Evolutionary conservation across 2,113 vertebrate species (phyloP).

Genomic region (Aegotheles bennettii): DNA sequence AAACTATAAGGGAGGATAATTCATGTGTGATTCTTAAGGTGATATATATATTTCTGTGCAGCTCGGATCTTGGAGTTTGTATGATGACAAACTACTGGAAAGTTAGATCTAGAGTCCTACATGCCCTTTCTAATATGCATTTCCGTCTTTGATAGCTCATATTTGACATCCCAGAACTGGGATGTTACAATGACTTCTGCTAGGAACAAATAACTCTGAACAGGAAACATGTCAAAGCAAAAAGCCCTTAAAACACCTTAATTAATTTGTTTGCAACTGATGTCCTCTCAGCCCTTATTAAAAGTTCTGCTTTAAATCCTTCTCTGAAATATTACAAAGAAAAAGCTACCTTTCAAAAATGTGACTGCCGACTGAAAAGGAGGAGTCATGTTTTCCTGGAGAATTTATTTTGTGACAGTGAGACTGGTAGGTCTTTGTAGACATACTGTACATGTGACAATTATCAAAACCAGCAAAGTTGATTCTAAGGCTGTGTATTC

Average conservation of each 20-base stretch:
- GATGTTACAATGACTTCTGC: background rate
- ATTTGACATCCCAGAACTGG: background rate
- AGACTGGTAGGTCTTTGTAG: background rate
- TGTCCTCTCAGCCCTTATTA: background rate
- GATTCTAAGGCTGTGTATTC: background rate
- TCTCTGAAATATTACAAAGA: background rate
- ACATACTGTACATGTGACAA: rapidly evolving
- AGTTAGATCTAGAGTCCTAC: background rate
- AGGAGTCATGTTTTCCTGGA: background rate
- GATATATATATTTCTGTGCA: background rate
- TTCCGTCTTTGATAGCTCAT: background rate
- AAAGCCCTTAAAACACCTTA: background rate
- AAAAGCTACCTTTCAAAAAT: background rate
- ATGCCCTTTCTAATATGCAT: background rate
- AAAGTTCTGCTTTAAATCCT: background rate
- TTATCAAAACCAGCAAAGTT: background rate
- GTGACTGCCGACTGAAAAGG: background rate
- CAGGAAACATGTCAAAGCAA: background rate
- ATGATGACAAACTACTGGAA: background rate
- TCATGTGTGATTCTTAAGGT: background rate
- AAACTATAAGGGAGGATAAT: background rate
- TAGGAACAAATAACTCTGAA: background rate
- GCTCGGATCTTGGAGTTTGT: background rate
- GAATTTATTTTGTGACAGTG: background rate
- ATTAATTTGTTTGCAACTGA: background rate